Base-by-base conservation (phyloP, 2,888 invertebrate genomes). In the Heliconius erato region DNA sequence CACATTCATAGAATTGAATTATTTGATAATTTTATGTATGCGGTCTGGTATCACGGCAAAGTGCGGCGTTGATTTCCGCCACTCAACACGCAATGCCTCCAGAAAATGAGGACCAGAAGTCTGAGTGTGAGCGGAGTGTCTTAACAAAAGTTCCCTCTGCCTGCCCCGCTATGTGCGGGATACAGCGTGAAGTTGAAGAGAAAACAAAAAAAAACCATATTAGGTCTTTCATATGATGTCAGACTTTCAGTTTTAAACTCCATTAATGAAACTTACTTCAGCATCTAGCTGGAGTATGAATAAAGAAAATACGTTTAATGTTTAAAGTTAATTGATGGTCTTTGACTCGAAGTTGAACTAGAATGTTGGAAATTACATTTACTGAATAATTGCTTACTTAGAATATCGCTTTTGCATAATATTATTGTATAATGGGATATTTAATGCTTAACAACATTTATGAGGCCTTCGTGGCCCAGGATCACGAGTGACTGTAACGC, bases 301-400 rank as follows among this genome's bases (percentile, higher is more conserved):
- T 68, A 54, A 59, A 49, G 54, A 19, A 78, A 79, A 83, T 67
- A 79, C 84, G 78, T 82, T 83, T 82, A 79, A 82, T 83, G 83
- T 84, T 84, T 79, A 81, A 85, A 77, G 83, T 84, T 83, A 85
- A 85, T 85, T 84, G 83, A 84, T 82, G 82, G 82, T 85, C 72
- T 72, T 72, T 72, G 72, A 72, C 77, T 82, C 74, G 74, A 84
- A 78, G 81, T 78, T 80, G 69, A 76, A 79, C 81, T 83, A 81
- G 82, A 82, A 84, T 83, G 82, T 84, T 84, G 82, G 84, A 84
- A 86, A 86, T 85, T 85, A 82, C 82, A 83, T 84, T 83, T 83
- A 79, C 68, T 76, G 79, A 82, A 80, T 82, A 72, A 63, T 65
- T 71, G 26, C 74, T 54, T 28, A 63, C 77, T 49, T 44, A 19